Evolutionary conservation across 1,140 invertebrate genomes (phyloP).

Genomic region (Drosophila punjabiensis): DNA sequence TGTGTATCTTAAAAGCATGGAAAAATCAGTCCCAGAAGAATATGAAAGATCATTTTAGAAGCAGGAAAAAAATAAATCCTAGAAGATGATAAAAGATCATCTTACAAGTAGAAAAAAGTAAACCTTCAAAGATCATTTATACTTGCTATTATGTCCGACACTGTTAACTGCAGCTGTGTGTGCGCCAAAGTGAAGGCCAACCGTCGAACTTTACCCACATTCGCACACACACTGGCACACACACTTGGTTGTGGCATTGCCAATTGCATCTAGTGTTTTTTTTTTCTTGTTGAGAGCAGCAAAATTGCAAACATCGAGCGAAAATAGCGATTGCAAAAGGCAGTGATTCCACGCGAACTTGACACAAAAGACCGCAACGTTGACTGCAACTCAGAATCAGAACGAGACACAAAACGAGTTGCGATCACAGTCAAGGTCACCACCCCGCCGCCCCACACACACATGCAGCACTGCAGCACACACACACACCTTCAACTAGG

Average conservation of each 20-base stretch:
- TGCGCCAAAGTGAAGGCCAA: constrained; percentile 75
- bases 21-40: no score
- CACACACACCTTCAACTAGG: neutral
- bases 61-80: no score
- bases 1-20: no score
- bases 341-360: constrained; percentile 64
- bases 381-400: constrained; percentile 58
- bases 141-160: constrained; percentile 9
- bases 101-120: neutral
- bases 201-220: constrained; percentile 83
- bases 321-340: constrained; percentile 39
- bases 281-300: constrained; percentile 35
- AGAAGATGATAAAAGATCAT: neutral
- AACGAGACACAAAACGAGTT: constrained; percentile 55
- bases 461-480: neutral
- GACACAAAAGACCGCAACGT: constrained; percentile 63
- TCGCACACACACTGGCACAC: constrained; percentile 30
- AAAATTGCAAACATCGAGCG: constrained; percentile 33
- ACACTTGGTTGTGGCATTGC: constrained; percentile 31
- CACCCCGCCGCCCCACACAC: neutral
- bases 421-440: constrained; percentile 77
- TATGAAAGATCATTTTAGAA: no score
- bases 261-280: constrained; percentile 34
- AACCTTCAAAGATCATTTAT: neutral
- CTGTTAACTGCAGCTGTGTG: constrained; percentile 46